A percentile compares a stretch with the other conserved stretches of the same genome.
phyloP scores from a whole-genome alignment of 2,797 vertebrate species.

The Rhynchonycteris naso region DNA sequence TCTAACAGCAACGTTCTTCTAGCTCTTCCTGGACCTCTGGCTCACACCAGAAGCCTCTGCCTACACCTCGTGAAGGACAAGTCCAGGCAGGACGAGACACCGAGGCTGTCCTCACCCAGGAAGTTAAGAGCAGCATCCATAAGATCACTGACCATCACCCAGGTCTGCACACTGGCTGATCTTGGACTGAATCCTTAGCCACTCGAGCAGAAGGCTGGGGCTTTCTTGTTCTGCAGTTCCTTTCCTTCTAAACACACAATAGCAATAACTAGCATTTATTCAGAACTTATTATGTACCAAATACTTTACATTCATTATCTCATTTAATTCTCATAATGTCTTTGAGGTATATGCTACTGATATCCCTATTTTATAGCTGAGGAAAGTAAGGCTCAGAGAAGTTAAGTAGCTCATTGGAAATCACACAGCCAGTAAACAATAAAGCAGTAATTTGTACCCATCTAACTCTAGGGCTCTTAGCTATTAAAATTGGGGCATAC shows the following conservation, averaged over 20 bases:
- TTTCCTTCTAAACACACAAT: neutral
- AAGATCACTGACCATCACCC: neutral
- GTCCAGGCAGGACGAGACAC: neutral
- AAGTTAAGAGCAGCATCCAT: neutral
- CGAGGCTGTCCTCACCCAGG: neutral
- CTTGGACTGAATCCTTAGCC: neutral
- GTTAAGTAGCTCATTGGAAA: constrained; percentile 12
- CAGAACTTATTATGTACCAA: neutral
- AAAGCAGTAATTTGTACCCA: neutral
- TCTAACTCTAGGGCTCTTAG: neutral
- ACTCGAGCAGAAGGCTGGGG: neutral
- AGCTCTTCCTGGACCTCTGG: neutral
- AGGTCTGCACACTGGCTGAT: neutral
- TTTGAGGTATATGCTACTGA: neutral
- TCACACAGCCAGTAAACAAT: neutral
- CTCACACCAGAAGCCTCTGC: neutral
- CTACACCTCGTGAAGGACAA: neutral
- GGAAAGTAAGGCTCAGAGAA: constrained; percentile 25
- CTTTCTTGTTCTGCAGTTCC: neutral
- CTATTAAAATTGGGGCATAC: neutral
- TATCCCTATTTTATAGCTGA: neutral
- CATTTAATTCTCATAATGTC: neutral
- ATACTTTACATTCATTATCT: neutral
- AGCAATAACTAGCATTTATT: neutral
- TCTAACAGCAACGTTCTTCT: neutral